Conservation (phyloP, 2,113 vertebrate species). For the Corvus cornix region DNA sequence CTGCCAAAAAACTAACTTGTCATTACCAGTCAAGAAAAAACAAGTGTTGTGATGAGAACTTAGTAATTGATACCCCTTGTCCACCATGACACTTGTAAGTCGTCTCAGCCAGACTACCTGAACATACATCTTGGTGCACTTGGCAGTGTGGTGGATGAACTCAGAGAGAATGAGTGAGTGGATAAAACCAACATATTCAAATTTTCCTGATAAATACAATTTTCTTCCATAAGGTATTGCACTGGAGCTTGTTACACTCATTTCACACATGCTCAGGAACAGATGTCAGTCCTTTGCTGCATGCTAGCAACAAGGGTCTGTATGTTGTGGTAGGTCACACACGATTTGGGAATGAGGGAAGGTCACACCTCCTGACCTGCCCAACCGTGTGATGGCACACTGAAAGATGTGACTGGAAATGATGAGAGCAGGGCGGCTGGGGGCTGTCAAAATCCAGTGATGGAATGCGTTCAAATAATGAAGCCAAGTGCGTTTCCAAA, state of each 20-base stretch:
- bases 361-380: not conserved
- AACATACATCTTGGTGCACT: not conserved
- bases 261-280: not conserved
- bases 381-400: not conserved
- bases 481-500: not conserved
- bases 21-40: not conserved
- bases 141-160: not conserved
- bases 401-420: not conserved
- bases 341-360: not conserved
- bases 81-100: accelerated
- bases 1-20: not conserved
- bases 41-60: not conserved
- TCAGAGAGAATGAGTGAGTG: not conserved
- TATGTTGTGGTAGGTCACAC: not conserved
- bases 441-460: not conserved
- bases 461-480: not conserved
- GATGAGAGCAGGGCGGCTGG: not conserved
- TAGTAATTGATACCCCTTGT: not conserved
- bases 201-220: not conserved
- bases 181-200: not conserved
- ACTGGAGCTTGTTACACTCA: not conserved
- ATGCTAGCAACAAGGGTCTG: not conserved
- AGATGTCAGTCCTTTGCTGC: not conserved
- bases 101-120: not conserved
- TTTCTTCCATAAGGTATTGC: not conserved